Base-by-base conservation (phyloP, 2,113 vertebrate species). In the Scomber colias region DNA sequence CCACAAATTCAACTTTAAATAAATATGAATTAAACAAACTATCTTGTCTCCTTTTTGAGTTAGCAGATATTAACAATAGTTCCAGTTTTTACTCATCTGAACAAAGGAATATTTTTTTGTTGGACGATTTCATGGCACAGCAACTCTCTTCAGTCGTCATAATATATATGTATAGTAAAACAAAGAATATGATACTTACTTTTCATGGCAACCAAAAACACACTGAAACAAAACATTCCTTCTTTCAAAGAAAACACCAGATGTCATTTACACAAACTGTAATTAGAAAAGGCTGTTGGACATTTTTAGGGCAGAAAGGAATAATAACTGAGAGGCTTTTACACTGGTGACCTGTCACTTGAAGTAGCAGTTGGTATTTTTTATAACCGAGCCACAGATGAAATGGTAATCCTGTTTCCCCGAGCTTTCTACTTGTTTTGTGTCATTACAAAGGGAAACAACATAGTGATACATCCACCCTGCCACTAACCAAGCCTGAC, bases 371-470 rank as follows among this genome's bases (percentile, higher is more conserved):
- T 64, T 60, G 21, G 10, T 48, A 5, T 79, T 13, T 31, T 59
- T 49, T 5, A 61, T 27, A 69, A 55, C 46, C 61, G 50, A 53
- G n/a, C 57, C 73, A 50, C 51, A 19, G 51, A 76, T 71, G 61
- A 75, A 86, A 86, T 79, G 69, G 65, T 86, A 89, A 79, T 85
- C 17, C 9, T 5, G 55, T 75, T 71, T 57, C 74, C 74, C 40
- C n/a, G 9, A 84, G 83, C 59, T 71, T 89, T 40, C 50, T 6
- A 54, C 53, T 85, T 65, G 31, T 77, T 82, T 83, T 74, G 50
- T 79, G 66, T 82, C 49, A 44, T 88, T 89, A 84, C 61, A 64
- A 78, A 86, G 62, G 45, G 59, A 85, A 85, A 75, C 75, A 82
- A 89, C 81, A 75, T 61, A 49, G 79, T 21, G 48, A 51, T 44